A percentile compares a stretch with the other conserved stretches of the same genome.
Evolutionary conservation across 1,140 invertebrate genomes (phyloP).

Genomic region (Diabrotica virgifera): DNA sequence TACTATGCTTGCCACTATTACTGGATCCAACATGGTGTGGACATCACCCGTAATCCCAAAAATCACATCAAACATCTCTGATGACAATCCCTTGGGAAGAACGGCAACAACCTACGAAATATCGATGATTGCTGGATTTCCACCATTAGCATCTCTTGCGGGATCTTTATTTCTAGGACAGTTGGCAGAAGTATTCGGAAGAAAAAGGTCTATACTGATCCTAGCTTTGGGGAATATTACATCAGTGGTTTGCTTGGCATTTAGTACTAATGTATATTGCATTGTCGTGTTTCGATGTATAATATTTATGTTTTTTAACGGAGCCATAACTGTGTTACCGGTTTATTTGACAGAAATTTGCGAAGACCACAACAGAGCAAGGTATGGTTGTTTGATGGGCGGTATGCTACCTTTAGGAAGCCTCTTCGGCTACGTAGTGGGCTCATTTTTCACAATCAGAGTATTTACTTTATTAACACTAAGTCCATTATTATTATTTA

Average conservation of each 20-base stretch:
- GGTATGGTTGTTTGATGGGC: conserved; percentile 58
- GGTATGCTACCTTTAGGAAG: conserved; percentile 48
- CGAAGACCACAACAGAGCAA: conserved; percentile 40
- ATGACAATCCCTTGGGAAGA: conserved; percentile 39
- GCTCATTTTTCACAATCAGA: conserved; percentile 58
- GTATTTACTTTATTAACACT: conserved; percentile 63
- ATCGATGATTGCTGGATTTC: conserved; percentile 79
- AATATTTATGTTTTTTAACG: conserved; percentile 49
- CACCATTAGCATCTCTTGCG: conserved; percentile 70
- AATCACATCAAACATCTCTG: conserved; percentile 42
- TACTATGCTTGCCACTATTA: too few relatives aligned
- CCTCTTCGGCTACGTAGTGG: conserved; percentile 54
- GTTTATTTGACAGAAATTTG: conserved; percentile 54
- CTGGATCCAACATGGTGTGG: conserved; percentile 49
- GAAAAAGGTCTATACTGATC: conserved; percentile 49
- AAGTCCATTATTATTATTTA: conserved; percentile 56
- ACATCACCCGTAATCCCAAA: conserved; percentile 65
- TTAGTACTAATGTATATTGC: conserved; percentile 40
- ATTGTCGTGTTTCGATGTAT: conserved; percentile 48
- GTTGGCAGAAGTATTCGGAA: conserved; percentile 33
- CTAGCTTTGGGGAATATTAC: conserved; percentile 46
- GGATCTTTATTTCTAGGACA: conserved; percentile 39
- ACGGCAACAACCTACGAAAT: conserved; percentile 51
- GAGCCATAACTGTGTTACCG: conserved; percentile 50
- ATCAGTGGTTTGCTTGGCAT: conserved; percentile 47